Evolutionary conservation across 2,888 invertebrate genomes (phyloP).

Genomic region (Nomada flava): DNA sequence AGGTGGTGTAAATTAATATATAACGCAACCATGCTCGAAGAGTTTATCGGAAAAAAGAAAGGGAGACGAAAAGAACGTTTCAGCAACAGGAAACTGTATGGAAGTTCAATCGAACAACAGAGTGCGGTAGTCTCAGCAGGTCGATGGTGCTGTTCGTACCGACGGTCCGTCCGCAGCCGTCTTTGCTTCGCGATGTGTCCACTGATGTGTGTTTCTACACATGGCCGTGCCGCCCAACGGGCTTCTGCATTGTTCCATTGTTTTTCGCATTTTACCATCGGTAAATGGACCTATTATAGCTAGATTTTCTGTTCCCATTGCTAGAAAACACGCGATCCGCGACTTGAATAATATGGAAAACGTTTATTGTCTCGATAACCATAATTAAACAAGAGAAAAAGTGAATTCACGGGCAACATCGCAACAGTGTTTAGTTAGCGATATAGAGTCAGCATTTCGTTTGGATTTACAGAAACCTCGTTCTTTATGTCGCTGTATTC

Average conservation of each 20-base stretch:
- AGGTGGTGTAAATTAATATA: conserved; percentile 5
- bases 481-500: neutral
- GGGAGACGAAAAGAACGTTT: conserved; percentile 6
- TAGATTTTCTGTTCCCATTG: conserved; percentile 43
- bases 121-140: conserved; percentile 65
- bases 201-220: conserved; percentile 82
- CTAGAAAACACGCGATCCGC: conserved; percentile 29
- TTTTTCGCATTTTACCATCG: conserved; percentile 73
- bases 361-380: conserved; percentile 37
- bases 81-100: conserved; percentile 46
- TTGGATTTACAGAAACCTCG: conserved; percentile 1
- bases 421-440: conserved; percentile 51
- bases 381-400: conserved; percentile 34
- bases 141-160: conserved; percentile 77
- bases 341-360: conserved; percentile 20
- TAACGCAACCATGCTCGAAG: too few relatives aligned
- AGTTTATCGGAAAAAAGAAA: neutral
- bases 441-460: conserved; percentile 38
- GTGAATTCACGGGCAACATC: conserved; percentile 40
- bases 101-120: conserved; percentile 54
- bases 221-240: conserved; percentile 80
- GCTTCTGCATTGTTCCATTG: conserved; percentile 74
- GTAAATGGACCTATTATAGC: conserved; percentile 72
- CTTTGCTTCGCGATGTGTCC: conserved; percentile 79
- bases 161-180: conserved; percentile 79